Conservation (phyloP, 2,113 vertebrate genomes). For the Lasiurus cinereus region DNA sequence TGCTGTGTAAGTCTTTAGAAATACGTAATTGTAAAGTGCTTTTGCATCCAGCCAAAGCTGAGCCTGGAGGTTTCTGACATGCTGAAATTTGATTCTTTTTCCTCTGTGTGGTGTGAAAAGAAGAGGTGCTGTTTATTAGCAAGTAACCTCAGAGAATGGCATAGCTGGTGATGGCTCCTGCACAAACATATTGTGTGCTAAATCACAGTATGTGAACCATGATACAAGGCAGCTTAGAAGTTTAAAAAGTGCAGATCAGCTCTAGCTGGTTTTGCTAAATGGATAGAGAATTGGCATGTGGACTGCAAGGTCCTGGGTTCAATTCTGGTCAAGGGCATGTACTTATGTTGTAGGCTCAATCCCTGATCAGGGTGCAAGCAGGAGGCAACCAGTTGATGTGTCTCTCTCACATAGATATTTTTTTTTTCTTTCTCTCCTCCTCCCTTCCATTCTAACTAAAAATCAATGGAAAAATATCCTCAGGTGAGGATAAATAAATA, state of each 20-base stretch:
- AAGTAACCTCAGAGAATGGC: background rate
- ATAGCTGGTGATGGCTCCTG: background rate
- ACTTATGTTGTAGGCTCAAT: no score
- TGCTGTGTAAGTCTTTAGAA: constrained; percentile 73
- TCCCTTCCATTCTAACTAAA: no score
- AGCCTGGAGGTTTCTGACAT: constrained; percentile 12
- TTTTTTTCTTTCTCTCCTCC: no score
- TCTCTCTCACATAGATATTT: no score
- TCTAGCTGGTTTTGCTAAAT: no score
- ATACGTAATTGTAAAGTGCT: constrained; percentile 70
- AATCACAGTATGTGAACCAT: background rate
- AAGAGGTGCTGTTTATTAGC: constrained; percentile 43
- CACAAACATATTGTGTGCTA: background rate
- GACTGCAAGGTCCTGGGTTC: no score
- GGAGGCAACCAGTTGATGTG: no score
- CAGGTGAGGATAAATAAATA: background rate
- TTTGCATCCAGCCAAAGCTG: constrained; percentile 36
- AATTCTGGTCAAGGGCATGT: no score
- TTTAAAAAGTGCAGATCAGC: constrained; percentile 22
- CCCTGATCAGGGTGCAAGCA: no score
- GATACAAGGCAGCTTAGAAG: background rate
- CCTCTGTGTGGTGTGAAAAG: constrained; percentile 14
- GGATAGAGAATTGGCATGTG: no score
- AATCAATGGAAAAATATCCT: no score
- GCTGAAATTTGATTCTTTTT: constrained; percentile 45